Evolutionary conservation across 2,113 vertebrate species (phyloP).

Genomic region (Neogobius melanostomus): DNA sequence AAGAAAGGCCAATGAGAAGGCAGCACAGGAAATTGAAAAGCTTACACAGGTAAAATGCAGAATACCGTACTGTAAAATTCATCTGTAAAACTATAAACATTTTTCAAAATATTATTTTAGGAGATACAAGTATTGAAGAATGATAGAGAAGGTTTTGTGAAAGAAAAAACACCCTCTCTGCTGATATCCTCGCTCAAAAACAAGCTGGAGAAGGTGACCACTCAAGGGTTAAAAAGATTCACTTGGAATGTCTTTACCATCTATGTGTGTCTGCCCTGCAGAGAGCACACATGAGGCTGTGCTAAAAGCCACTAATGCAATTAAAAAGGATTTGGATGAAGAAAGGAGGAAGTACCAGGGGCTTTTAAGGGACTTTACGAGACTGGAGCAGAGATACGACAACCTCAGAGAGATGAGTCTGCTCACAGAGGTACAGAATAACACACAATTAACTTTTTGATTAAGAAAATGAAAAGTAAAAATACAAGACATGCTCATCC

Average conservation of each 20-base stretch:
- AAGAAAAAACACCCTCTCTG: conserved; percentile 63
- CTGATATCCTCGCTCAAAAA: conserved; percentile 58
- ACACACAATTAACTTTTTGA: not conserved
- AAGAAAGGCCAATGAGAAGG: conserved; percentile 51
- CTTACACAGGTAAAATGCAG: conserved; percentile 62
- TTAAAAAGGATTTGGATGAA: conserved; percentile 76
- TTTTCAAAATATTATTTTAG: conserved; percentile 37
- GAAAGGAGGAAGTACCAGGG: conserved; percentile 75
- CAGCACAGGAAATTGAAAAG: conserved; percentile 59
- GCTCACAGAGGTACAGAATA: conserved; percentile 70
- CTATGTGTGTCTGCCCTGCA: conserved; percentile 31
- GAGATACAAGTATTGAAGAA: conserved; percentile 62
- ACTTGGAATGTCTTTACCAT: not conserved
- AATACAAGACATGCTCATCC: not conserved
- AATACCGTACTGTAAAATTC: not conserved
- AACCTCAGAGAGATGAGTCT: conserved; percentile 77
- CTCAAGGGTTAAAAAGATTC: not conserved
- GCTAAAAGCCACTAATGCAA: conserved; percentile 33
- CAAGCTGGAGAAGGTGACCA: conserved; percentile 60
- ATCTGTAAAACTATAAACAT: not conserved
- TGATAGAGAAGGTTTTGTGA: conserved; percentile 57
- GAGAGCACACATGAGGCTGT: conserved; percentile 51
- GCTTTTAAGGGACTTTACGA: conserved; percentile 76
- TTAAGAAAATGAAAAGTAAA: not conserved
- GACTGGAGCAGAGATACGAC: conserved; percentile 80